Base-by-base conservation (phyloP, 2,113 vertebrate genomes). In the Clinocottus analis region DNA sequence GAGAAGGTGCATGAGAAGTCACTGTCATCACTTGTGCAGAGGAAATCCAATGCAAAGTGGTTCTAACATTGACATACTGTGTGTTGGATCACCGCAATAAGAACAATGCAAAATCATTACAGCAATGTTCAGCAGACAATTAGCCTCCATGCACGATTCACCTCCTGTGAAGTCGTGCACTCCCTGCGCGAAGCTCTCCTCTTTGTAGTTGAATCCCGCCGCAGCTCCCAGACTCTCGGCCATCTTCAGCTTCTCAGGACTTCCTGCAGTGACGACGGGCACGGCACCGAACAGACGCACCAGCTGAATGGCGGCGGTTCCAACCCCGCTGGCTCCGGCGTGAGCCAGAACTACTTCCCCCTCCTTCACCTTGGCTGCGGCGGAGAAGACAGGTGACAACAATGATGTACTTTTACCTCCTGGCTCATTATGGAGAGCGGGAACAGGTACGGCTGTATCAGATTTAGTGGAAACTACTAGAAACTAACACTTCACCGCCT, bases 301-400 rank as follows among this genome's bases (percentile, higher is more conserved):
- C 69, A 97, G 94, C 81, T 97, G 96, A 85, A 97, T 87, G 59
- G 95, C 95, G 19, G 96, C 96, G 21, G 94, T 92, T 33, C 96
- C 96, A 2, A 97, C 95, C 0, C 96, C 95, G 0, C 96, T 97
- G 12, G 92, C 94, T 59, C 95, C 96, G 7, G 95, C 96, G 0
- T 97, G 96, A 90, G 93, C 95, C 87, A 97, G 61, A 70, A 97
- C 96, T 0, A 47, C 90, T 45, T 97, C 96, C 0, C 94, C 95
- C 27, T 93, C 84, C 89, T 95, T 92, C 70, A 97, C 87, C 70
- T 94, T 92, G 67, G 94, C 96, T 97, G 76, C 11, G 39, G 29
- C 39, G 41, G 63, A 72, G 37, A 27, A 41, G 51, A 81, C 67
- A 61, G 29, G 25, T 1, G 31, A 12, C 2, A 29, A 35, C 19